A percentile compares a stretch with the other conserved stretches of the same genome.
Evolutionary conservation across 2,888 invertebrate species (phyloP).

Genomic region (Eurytoma californica): DNA sequence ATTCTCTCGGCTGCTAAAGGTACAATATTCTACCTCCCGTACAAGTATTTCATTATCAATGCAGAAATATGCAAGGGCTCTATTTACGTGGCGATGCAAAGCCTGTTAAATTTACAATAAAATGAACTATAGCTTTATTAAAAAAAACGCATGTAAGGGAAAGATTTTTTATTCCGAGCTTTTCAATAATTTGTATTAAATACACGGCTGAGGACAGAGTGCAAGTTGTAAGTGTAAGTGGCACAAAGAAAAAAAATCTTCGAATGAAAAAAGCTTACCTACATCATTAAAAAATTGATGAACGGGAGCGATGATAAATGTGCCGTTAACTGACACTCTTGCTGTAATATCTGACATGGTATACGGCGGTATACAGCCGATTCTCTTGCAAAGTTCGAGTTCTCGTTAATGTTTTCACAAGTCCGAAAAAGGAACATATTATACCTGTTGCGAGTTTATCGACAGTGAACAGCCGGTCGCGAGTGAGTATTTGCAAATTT

Average conservation of each 20-base stretch:
- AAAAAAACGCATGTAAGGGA: background rate
- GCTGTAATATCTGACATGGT: background rate
- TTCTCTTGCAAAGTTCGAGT: constrained; percentile 5
- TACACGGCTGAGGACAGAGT: too few species aligned
- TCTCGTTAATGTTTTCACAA: background rate
- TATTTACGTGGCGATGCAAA: too few species aligned
- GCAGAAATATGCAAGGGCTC: background rate
- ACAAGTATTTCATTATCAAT: constrained; percentile 29
- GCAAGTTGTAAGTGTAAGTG: too few species aligned
- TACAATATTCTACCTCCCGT: too few species aligned
- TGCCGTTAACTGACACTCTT: background rate
- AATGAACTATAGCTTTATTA: constrained; percentile 31
- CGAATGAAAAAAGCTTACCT: too few species aligned
- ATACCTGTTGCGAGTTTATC: constrained; percentile 56
- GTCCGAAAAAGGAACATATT: constrained; percentile 24
- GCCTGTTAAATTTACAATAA: constrained; percentile 31
- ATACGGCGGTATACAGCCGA: background rate
- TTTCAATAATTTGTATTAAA: too few species aligned
- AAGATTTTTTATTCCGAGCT: too few species aligned
- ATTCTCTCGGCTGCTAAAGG: too few species aligned
- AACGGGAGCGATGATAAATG: background rate
- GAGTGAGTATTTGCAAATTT: constrained; percentile 38
- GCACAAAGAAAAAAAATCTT: too few species aligned
- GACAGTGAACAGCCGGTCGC: constrained; percentile 38
- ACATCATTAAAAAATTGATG: too few species aligned